Evolutionary conservation across 2,888 invertebrate genomes (phyloP).

Genomic region (Siphlonurus alternatus): DNA sequence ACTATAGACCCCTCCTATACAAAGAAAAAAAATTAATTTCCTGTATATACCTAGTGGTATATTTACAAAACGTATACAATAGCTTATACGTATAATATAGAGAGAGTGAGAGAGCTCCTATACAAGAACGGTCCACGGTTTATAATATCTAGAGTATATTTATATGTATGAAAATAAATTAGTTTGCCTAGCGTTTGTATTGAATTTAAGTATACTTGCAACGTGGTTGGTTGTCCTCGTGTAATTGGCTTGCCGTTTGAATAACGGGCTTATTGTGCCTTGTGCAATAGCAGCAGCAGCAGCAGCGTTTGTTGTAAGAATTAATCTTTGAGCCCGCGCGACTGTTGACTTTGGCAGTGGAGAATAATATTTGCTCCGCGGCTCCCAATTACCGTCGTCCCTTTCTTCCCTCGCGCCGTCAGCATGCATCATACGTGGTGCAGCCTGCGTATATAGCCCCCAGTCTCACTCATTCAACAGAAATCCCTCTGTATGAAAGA

Average conservation of each 20-base stretch:
- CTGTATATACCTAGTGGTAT: background rate
- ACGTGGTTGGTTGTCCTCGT: background rate
- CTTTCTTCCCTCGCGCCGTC: background rate
- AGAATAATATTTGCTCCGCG: slow-evolving; percentile 2
- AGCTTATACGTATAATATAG: background rate
- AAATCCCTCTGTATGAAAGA: no score
- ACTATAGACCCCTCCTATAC: no score
- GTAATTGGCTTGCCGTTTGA: background rate
- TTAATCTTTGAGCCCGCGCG: slow-evolving; percentile 2
- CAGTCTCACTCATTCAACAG: no score
- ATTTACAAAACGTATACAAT: background rate
- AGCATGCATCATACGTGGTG: background rate
- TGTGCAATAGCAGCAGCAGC: background rate
- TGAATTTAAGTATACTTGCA: background rate
- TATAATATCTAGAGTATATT: background rate
- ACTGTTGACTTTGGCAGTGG: slow-evolving; percentile 1
- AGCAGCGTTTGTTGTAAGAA: background rate
- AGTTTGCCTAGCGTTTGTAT: background rate
- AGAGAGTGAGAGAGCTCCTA: background rate
- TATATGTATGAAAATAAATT: background rate
- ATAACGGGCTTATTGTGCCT: background rate
- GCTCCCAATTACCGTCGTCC: background rate
- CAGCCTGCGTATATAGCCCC: no score
- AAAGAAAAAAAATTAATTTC: background rate
- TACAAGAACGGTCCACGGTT: background rate